Evolutionary conservation across 2,113 vertebrate species (phyloP).

Genomic region (Chlorocebus sabaeus): DNA sequence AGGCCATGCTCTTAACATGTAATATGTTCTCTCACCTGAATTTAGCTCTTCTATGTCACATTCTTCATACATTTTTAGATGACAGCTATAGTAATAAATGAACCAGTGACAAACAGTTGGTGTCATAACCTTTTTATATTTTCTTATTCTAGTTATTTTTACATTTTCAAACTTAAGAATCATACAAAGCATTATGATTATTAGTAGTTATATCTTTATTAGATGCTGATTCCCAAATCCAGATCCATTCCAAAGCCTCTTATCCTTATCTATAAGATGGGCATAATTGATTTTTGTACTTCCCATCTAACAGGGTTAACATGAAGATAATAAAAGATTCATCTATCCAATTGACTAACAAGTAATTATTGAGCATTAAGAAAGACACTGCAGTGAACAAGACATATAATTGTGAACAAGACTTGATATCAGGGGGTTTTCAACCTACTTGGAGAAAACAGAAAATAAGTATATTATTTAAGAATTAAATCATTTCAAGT

Average conservation of each 20-base stretch:
- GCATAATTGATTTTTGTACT: background rate
- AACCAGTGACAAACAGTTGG: background rate
- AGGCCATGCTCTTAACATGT: background rate
- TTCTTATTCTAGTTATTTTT: background rate
- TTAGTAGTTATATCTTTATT: background rate
- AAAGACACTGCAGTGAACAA: background rate
- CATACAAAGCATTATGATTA: background rate
- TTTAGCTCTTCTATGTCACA: background rate
- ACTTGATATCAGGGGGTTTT: background rate
- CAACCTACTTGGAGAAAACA: background rate
- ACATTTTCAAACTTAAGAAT: background rate
- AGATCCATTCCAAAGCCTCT: background rate
- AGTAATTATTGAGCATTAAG: background rate
- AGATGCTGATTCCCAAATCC: background rate
- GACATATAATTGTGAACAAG: background rate
- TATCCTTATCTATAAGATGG: background rate
- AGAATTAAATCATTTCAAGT: constrained; percentile 9
- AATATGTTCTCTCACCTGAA: background rate
- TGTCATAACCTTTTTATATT: background rate
- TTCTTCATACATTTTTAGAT: background rate
- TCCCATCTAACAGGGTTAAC: background rate
- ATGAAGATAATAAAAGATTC: background rate
- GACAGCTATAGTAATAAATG: background rate
- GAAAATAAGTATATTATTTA: background rate
- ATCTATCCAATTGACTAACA: background rate